phyloP scores from a whole-genome alignment of 2,797 vertebrate genomes.

The Naso thynnoides region DNA sequence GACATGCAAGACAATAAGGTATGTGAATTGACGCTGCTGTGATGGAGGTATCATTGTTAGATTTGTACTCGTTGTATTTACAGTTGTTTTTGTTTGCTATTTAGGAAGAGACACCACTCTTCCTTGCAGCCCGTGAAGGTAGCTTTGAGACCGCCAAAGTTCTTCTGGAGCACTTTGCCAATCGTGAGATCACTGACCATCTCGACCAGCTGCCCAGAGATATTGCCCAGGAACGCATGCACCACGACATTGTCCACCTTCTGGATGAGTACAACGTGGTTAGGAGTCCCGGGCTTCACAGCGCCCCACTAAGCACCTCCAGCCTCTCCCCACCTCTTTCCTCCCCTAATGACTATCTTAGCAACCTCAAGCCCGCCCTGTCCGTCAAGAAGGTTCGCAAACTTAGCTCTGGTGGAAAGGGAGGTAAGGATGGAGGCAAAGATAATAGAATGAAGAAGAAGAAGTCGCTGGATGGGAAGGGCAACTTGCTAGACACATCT shows the following conservation, averaged over 20 bases:
- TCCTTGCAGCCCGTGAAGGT: constrained; percentile 96
- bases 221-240: constrained; percentile 97
- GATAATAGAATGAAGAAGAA: constrained; percentile 92
- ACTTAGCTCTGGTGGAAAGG: constrained; percentile 87
- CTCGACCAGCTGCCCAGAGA: constrained; percentile 97
- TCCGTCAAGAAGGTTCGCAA: constrained; percentile 95
- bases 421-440: constrained; percentile 91
- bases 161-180: constrained; percentile 95
- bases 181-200: constrained; percentile 98
- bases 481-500: constrained; percentile 90
- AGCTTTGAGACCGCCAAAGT: constrained; percentile 97
- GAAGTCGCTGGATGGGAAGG: constrained; percentile 92
- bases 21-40: constrained; percentile 14
- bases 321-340: constrained; percentile 94
- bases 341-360: constrained; percentile 93
- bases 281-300: constrained; percentile 92
- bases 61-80: constrained; percentile 8
- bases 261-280: constrained; percentile 96
- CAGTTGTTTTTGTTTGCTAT: constrained; percentile 1
- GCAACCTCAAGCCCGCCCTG: constrained; percentile 89
- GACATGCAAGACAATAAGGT: constrained; percentile 99
- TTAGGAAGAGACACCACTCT: constrained; percentile 97
- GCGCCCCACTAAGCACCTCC: constrained; percentile 79
- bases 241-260: constrained; percentile 96
- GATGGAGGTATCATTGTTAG: background rate